A percentile compares a stretch with the other conserved stretches of the same genome.
Evolutionary conservation across 1,140 invertebrate genomes (phyloP).

Genomic region (Drosophila nannoptera): DNA sequence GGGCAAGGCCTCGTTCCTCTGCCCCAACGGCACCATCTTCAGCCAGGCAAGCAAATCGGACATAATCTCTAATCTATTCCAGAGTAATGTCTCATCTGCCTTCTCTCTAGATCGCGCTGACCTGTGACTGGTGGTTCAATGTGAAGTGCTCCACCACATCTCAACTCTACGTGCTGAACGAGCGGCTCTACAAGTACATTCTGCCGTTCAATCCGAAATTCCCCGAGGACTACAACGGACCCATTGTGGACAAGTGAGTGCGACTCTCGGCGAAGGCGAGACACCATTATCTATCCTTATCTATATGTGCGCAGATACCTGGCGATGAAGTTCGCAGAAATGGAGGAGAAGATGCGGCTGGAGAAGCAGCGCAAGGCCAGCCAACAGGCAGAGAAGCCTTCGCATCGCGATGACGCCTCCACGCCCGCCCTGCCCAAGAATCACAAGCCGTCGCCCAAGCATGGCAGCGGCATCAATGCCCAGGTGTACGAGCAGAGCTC

Average conservation of each 20-base stretch:
- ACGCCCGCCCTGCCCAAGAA: constrained; percentile 52
- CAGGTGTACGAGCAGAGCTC: constrained; percentile 76
- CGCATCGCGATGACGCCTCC: constrained; percentile 23
- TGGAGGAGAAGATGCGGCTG: constrained; percentile 86
- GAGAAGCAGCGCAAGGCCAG: constrained; percentile 77
- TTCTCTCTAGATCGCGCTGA: constrained; percentile 81
- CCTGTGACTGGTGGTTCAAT: constrained; percentile 96
- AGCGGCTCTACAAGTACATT: constrained; percentile 92
- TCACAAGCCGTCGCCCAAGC: constrained; percentile 57
- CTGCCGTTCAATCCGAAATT: constrained; percentile 91
- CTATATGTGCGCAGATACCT: constrained; percentile 82
- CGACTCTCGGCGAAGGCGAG: background rate
- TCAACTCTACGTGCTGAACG: constrained; percentile 92
- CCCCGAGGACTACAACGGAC: constrained; percentile 91
- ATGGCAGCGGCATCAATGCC: constrained; percentile 66
- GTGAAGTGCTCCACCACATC: constrained; percentile 89
- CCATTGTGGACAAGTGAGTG: constrained; percentile 87
- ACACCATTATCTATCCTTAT: background rate
- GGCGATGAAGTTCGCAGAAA: constrained; percentile 89
- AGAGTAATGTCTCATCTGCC: background rate
- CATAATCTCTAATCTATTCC: background rate
- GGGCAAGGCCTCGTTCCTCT: constrained; percentile 93
- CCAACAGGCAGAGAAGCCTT: constrained; percentile 59
- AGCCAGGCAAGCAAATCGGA: constrained; percentile 83
- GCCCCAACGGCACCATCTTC: constrained; percentile 94